A percentile compares a stretch with the other conserved stretches of the same genome.
Conservation (phyloP, 2,888 invertebrate species). For the Apotomis turbidana region DNA sequence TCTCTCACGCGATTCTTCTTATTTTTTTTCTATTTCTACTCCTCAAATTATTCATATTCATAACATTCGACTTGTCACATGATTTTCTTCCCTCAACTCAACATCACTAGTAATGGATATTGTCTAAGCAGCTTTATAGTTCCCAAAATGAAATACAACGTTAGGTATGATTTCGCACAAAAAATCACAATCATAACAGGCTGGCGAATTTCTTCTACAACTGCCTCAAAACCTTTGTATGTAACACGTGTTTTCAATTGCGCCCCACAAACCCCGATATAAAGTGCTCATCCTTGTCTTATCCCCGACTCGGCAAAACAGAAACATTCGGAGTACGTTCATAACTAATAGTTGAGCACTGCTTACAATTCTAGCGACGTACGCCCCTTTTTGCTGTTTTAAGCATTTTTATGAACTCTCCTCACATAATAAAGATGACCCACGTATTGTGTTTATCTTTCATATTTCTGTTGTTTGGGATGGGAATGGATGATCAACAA, state of each 20-base stretch:
- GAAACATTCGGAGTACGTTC: slow-evolving; percentile 27
- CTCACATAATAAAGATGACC: slow-evolving; percentile 22
- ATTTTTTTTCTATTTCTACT: no score
- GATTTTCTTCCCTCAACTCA: no score
- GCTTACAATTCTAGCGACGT: slow-evolving; percentile 38
- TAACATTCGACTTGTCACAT: no score
- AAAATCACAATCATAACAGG: slow-evolving; percentile 7
- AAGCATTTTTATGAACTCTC: slow-evolving; percentile 33
- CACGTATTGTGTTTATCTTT: slow-evolving; percentile 31
- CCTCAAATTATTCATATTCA: no score
- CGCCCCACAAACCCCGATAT: slow-evolving; percentile 21
- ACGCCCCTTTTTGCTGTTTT: slow-evolving; percentile 36
- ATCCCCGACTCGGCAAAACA: slow-evolving; percentile 39
- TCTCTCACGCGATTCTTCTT: no score
- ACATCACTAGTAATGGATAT: not conserved
- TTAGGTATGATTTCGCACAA: not conserved
- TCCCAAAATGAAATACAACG: not conserved
- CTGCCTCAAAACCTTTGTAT: slow-evolving; percentile 10
- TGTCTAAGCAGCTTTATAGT: not conserved
- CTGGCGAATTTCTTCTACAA: slow-evolving; percentile 4
- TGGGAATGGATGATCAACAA: not conserved
- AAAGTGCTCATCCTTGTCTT: slow-evolving; percentile 28
- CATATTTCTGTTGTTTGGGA: slow-evolving; percentile 12
- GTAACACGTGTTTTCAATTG: slow-evolving; percentile 37
- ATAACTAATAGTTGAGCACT: slow-evolving; percentile 39